Base-by-base conservation (phyloP, 2,888 invertebrate species). In the Sesamia inferens region DNA sequence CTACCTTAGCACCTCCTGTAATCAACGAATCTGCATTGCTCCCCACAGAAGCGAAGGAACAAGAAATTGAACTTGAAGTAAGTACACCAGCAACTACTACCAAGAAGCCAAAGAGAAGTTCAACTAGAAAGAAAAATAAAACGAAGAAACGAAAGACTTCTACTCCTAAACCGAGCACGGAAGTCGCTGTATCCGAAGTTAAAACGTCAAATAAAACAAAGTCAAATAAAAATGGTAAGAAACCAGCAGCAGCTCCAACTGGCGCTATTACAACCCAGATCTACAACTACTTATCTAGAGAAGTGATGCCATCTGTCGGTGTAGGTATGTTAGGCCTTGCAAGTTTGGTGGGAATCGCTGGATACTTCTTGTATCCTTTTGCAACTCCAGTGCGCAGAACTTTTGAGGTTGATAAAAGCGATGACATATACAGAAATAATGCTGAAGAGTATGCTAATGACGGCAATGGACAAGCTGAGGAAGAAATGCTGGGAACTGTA, bases 251-350 rank as follows among this genome's bases (percentile, higher is more conserved):
- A 22, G 94, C 95, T 55, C 84, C 86, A 55, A 90, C 92, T 64
- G 93, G 97, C 71, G 97, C 98, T 1, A 96, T 98, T 0, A 97
- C 97, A 14, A 97, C 98, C 0, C 97, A 98, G 90, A 97, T 98
- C 44, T 98, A 98, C 88, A 98, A 98, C 87, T 98, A 98, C 87
- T 93, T 98, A 58, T 98, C 98, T 5, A 96, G 98, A 85, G 98
- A 98, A 94, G 97, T 98, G 0, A 98, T 98, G 97, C 98, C 98
- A 0, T 97, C 98, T 48, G 97, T 98, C 31, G 98, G 98, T 0
- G 97, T 98, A 0, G 98, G 98, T 85, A 93, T 98, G 31, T 97
- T 98, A 16, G 98, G 98, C 2, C 92, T 98, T 59, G 97, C 98
- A 77, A 97, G 98, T 76, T 96, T 97, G 57, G 97, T 97, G 4